Evolutionary conservation across 1,140 invertebrate species (phyloP), one percentile per base, ranked within the genome.

Genomic region (Leptinotarsa defecta): DNA sequence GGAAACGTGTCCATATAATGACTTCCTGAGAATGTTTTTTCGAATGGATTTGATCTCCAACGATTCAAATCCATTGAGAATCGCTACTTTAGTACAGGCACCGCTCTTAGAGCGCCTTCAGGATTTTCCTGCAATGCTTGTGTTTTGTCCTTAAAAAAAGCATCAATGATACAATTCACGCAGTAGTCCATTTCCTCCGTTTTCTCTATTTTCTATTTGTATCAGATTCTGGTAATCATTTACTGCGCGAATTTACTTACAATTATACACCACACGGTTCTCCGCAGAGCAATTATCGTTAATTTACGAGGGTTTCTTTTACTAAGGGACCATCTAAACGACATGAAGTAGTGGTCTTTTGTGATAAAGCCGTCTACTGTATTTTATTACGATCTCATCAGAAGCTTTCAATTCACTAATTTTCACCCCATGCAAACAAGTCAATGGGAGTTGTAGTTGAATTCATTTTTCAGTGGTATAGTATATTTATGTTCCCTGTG

Each of bases 241-340:
- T 57, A 57, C 17, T 15, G 6, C 52, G 15, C 52, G 17, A 57
- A 57, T 57, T 57, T 57, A 57, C 52, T 19, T 57, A 57, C 17
- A 57, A 57, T 57, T 15, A n/a, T 57, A 57, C 52, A 57, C 52
- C 52, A n/a, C 52, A 57, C 17, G 52, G 52, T 15, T 57, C 52
- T 57, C 4, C 13, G n/a, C 17, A 68, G 75, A 72, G 76, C 77
- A 78, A 78, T 78, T 76, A 80, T 75, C 74, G 78, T 80, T 78
- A 78, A 80, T 79, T 57, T 80, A 80, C 64, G 72, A 61, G 74
- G 63, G 65, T 74, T 77, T 77, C 73, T 78, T 76, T 70, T 57
- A 67, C 22, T 62, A 48, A 27, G 48, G 49, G 57, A 75, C 72
- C 71, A 62, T 72, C 64, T 20, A 22, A 24, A 48, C 17, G 34